Evolutionary conservation across 2,888 invertebrate species (phyloP), one percentile per base, ranked within the genome.

Genomic region (Phengaris arion): DNA sequence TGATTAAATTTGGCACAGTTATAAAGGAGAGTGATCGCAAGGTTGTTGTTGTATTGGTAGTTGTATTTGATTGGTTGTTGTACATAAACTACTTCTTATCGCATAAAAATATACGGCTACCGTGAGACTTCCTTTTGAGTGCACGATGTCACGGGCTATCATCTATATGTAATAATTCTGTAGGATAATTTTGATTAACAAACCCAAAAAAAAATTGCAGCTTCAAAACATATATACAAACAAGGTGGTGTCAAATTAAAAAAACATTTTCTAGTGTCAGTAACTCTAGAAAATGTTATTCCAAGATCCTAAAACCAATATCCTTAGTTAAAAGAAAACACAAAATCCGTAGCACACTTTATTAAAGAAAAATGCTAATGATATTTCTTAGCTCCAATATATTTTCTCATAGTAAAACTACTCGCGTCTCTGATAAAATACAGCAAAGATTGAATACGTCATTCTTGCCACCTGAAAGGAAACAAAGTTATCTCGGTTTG

Each of bases 361-460:
- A 64, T 64, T 64, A 64, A 64, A 64, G 64, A 45, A 64, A 64
- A 64, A 64, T 64, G 64, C 64, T 64, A 64, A 64, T 64, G 64
- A 64, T 64, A 45, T 45, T 64, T 64, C 64, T 64, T 64, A 13
- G 64, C 64, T 64, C 64, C 64, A 64, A 64, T 64, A 64, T 45
- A 64, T 13, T 64, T 7, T 64, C 64, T 35, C 64, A 64, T 64
- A 35, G 64, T 64, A 12, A 52, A 52, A 54, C 77, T 75, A 75
- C n/a, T 78, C 75, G 45, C 88, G 85, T 79, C 88, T 84, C 78
- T 91, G 87, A 77, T 92, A 92, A 81, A 92, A 91, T 74, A 92
- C 92, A n/a, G 91, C 92, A 78, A 91, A 90, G 35, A 92, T 82
- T 2, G 92, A 92, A 81, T 92, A 92, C 52, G 91, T 92, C 87